A percentile compares a stretch with the other conserved stretches of the same genome.
These are phyloP conservation scores for Sinocyclocheilus anophthalmus DNA, from an alignment of 2,113 vertebrate genomes.

Conservation along the genomic window DNA sequence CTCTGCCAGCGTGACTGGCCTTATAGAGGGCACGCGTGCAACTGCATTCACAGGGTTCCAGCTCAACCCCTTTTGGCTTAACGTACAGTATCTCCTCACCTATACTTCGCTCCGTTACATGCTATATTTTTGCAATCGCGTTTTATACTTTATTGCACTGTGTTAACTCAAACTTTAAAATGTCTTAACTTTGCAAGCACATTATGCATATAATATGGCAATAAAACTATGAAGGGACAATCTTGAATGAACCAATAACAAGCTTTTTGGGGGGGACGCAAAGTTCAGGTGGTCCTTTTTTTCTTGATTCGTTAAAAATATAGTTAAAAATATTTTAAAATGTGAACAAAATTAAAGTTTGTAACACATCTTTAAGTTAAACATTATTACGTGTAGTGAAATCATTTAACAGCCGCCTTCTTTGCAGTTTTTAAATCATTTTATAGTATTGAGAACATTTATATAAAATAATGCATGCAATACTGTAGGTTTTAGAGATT, in stretches of 20 bases:
- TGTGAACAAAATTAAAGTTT: not conserved
- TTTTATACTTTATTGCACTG: not conserved
- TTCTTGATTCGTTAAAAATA: too few relatives aligned
- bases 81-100: not conserved
- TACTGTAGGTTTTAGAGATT: too few relatives aligned
- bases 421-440: too few relatives aligned
- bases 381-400: too few relatives aligned
- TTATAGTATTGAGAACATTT: too few relatives aligned
- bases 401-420: too few relatives aligned
- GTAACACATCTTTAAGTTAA: too few relatives aligned
- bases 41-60: not conserved
- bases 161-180: not conserved
- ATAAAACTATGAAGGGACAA: not conserved
- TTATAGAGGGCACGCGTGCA: conserved; percentile 29
- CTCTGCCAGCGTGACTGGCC: conserved; percentile 31
- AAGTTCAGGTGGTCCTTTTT: too few relatives aligned
- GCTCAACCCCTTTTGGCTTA: not conserved
- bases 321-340: not conserved
- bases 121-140: not conserved
- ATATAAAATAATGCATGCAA: too few relatives aligned
- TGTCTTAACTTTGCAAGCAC: not conserved
- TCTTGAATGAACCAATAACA: not conserved
- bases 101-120: not conserved
- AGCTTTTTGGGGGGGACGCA: not conserved
- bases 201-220: not conserved